These are phyloP conservation scores for Lingula anatina DNA, from an alignment of 2,888 invertebrate species.

Conservation along the genomic window DNA sequence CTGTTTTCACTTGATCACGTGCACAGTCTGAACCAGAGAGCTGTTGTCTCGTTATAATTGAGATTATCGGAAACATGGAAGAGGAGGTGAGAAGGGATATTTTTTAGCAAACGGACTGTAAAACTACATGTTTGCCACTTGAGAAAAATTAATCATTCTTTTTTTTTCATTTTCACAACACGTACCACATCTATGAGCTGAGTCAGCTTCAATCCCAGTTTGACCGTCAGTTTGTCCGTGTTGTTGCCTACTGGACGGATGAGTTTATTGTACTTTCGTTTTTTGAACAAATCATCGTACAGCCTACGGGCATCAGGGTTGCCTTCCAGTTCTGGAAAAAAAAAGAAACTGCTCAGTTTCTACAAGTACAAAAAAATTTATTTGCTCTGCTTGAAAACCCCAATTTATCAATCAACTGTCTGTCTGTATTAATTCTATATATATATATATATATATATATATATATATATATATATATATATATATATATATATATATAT, in stretches of 20 bases:
- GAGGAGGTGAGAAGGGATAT: no score
- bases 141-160: no score
- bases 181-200: conserved; percentile 98
- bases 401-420: conserved; percentile 70
- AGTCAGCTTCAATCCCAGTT: conserved; percentile 85
- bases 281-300: conserved; percentile 91
- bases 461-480: no score
- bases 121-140: no score
- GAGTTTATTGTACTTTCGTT: conserved; percentile 78
- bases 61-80: no score
- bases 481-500: no score
- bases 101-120: no score
- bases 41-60: no score
- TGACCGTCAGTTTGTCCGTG: conserved; percentile 88
- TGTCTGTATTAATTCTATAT: no score
- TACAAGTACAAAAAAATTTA: conserved; percentile 95
- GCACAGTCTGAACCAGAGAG: no score
- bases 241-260: conserved; percentile 93
- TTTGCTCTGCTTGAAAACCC: conserved; percentile 78
- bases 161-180: no score
- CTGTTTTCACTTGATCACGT: no score
- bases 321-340: conserved; percentile 53
- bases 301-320: conserved; percentile 91
- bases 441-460: conserved; percentile 70
- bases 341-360: conserved; percentile 85